Conservation (phyloP, 2,888 invertebrate genomes). For the Aricia artaxerxes region DNA sequence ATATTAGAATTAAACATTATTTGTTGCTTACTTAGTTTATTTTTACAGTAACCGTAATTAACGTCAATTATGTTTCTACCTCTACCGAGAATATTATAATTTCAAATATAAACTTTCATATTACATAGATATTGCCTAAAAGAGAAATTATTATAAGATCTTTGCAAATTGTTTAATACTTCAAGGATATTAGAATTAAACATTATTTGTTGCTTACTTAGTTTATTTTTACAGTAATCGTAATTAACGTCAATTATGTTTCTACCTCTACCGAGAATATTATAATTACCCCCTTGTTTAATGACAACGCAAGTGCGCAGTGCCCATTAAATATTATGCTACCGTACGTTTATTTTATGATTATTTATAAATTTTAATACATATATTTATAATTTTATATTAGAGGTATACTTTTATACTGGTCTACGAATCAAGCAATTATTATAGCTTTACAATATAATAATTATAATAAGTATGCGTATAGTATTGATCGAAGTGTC, state of each 20-base stretch:
- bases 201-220: background rate
- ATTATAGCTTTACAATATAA: too few species aligned
- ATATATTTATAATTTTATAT: too few species aligned
- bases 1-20: background rate
- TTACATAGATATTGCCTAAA: constrained; percentile 2
- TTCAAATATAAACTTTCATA: constrained; percentile 5
- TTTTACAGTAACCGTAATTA: background rate
- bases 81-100: background rate
- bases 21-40: background rate
- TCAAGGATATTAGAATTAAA: background rate
- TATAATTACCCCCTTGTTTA: background rate
- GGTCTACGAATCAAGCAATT: too few species aligned
- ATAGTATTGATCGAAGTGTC: too few species aligned
- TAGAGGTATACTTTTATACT: too few species aligned
- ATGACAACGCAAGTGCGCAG: background rate
- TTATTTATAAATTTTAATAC: background rate
- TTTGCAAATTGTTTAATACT: background rate
- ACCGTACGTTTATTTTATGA: background rate
- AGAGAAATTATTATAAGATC: background rate
- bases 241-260: constrained; percentile 11
- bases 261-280: constrained; percentile 10
- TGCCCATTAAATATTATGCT: background rate
- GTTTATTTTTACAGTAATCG: background rate
- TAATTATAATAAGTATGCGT: too few species aligned
- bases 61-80: constrained; percentile 5